phyloP scores from a whole-genome alignment of 2,888 invertebrate genomes.

The Cephus spinipes region DNA sequence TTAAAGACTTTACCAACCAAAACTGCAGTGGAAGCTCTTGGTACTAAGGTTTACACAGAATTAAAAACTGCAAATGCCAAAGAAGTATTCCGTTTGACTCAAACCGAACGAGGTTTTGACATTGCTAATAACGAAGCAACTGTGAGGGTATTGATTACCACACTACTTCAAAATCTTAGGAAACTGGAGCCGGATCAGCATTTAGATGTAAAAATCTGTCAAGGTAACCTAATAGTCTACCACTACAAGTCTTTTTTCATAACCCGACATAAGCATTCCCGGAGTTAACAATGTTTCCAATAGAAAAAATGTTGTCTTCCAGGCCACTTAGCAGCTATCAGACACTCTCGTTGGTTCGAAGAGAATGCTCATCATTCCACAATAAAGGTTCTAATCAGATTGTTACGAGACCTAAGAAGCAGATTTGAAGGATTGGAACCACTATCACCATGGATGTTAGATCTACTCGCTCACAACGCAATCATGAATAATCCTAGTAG shows the following conservation, averaged over 20 bases:
- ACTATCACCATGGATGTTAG: slow-evolving; percentile 96
- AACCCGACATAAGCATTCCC: too few species aligned
- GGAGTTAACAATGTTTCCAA: background rate
- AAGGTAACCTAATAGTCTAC: slow-evolving; percentile 55
- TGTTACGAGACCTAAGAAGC: slow-evolving; percentile 91
- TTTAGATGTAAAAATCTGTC: slow-evolving; percentile 71
- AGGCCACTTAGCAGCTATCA: slow-evolving; percentile 91
- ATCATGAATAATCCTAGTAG: slow-evolving; percentile 96
- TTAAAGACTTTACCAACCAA: slow-evolving; percentile 96
- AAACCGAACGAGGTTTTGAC: slow-evolving; percentile 86
- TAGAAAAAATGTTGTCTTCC: background rate
- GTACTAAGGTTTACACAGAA: slow-evolving; percentile 88
- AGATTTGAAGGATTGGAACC: slow-evolving; percentile 92
- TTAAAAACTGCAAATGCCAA: slow-evolving; percentile 80
- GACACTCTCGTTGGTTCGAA: slow-evolving; percentile 98
- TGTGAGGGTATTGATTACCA: slow-evolving; percentile 92
- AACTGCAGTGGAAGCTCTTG: slow-evolving; percentile 93
- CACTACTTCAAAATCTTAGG: slow-evolving; percentile 91
- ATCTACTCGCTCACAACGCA: slow-evolving; percentile 94
- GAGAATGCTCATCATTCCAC: slow-evolving; percentile 98
- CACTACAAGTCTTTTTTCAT: background rate
- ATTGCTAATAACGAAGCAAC: slow-evolving; percentile 87
- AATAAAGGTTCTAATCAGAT: slow-evolving; percentile 92
- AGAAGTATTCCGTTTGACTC: slow-evolving; percentile 70
- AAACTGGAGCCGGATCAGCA: slow-evolving; percentile 91